phyloP scores from a whole-genome alignment of 2,888 invertebrate genomes.

The Drosophila prostipennis region DNA sequence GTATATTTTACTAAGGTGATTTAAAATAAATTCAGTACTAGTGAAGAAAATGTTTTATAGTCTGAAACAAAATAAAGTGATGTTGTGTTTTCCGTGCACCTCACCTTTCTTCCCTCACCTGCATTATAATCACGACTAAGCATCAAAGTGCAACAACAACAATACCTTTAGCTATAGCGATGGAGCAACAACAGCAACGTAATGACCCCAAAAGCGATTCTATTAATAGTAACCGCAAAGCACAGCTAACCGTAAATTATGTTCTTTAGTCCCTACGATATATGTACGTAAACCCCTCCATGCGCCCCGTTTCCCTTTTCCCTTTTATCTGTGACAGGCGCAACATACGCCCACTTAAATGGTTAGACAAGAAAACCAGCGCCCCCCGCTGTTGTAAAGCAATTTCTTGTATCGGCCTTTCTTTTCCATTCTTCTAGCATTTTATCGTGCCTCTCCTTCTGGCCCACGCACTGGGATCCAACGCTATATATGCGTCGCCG shows the following conservation, averaged over 20 bases:
- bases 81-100: too few relatives aligned
- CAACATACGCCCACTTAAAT: constrained; percentile 55
- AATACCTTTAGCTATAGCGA: not conserved
- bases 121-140: not conserved
- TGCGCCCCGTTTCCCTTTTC: constrained; percentile 17
- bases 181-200: constrained; percentile 48
- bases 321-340: constrained; percentile 20
- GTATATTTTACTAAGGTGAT: not conserved
- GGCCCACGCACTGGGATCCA: constrained; percentile 1
- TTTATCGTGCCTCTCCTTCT: constrained; percentile 26
- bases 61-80: not conserved
- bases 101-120: not conserved
- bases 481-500: constrained; percentile 9
- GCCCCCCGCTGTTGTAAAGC: constrained; percentile 30
- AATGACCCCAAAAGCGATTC: constrained; percentile 72
- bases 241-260: constrained; percentile 67
- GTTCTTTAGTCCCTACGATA: constrained; percentile 33
- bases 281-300: not conserved
- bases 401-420: constrained; percentile 69
- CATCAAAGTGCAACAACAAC: constrained; percentile 23
- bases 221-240: constrained; percentile 65
- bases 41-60: too few relatives aligned
- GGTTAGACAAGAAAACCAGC: constrained; percentile 46
- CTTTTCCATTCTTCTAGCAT: constrained; percentile 58
- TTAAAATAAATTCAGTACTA: not conserved